phyloP scores from a whole-genome alignment of 2,113 vertebrate genomes.

The Morone saxatilis region DNA sequence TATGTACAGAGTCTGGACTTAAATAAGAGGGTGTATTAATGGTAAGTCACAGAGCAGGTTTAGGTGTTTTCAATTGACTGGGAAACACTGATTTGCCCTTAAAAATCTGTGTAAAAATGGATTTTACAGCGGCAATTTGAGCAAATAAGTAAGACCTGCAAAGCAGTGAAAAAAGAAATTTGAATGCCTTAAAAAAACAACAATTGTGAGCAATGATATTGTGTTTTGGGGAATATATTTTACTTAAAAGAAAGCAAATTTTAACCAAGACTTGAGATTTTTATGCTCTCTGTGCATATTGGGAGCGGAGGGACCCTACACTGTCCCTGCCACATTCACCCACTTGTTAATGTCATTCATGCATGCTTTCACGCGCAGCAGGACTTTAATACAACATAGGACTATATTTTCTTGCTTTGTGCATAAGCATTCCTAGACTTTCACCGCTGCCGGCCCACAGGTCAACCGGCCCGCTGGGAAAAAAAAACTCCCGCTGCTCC shows the following conservation, averaged over 20 bases:
- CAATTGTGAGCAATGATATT: not conserved
- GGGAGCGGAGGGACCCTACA: not conserved
- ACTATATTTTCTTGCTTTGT: not conserved
- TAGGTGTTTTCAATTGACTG: constrained; percentile 17
- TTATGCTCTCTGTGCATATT: not conserved
- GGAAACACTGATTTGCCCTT: not conserved
- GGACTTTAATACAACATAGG: not conserved
- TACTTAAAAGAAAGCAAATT: not conserved
- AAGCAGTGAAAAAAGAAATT: not conserved
- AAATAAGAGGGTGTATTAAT: constrained; percentile 40
- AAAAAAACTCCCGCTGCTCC: constrained; percentile 45
- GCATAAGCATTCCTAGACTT: constrained; percentile 11
- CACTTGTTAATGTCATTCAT: constrained; percentile 3
- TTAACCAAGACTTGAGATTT: constrained; percentile 3
- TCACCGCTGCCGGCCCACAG: constrained; percentile 41
- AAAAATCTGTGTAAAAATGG: constrained; percentile 12
- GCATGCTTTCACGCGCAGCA: constrained; percentile 12
- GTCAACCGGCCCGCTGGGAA: constrained; percentile 62
- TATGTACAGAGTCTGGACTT: not conserved
- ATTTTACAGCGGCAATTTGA: constrained; percentile 7
- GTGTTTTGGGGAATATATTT: not conserved
- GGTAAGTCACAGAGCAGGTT: constrained; percentile 18
- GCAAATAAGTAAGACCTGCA: constrained; percentile 26
- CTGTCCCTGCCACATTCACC: not conserved
- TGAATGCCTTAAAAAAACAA: not conserved